phyloP scores from a whole-genome alignment of 2,888 invertebrate genomes.

The Ptilodon capucinus region DNA sequence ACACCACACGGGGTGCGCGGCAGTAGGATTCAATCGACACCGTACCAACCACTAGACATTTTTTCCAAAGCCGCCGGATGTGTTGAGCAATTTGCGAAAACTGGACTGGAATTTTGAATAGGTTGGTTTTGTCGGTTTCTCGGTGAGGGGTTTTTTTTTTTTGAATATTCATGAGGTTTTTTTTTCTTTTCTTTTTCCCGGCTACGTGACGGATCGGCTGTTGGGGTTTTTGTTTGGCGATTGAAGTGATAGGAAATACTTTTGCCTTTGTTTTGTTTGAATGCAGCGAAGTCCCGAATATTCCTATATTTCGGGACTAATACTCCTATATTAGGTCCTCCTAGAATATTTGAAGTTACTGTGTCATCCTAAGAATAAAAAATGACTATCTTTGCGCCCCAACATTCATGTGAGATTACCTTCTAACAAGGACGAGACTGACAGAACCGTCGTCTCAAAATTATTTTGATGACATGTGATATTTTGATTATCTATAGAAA shows the following conservation, averaged over 20 bases:
- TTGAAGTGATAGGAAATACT: background rate
- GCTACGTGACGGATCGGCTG: background rate
- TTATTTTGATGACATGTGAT: too few species aligned
- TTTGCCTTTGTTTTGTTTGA: background rate
- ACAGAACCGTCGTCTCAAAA: too few species aligned
- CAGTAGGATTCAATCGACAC: conserved; percentile 58
- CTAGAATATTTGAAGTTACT: too few species aligned
- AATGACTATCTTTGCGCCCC: too few species aligned
- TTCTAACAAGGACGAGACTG: too few species aligned
- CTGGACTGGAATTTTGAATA: conserved; percentile 48
- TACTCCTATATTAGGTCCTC: too few species aligned
- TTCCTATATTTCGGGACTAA: too few species aligned
- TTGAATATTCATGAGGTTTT: conserved; percentile 20
- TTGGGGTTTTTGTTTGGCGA: background rate
- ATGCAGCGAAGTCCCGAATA: background rate
- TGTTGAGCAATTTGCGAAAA: conserved; percentile 56
- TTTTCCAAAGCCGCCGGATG: conserved; percentile 43
- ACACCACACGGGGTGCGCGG: conserved; percentile 39
- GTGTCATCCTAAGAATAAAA: too few species aligned
- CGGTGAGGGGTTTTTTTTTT: conserved; percentile 13
- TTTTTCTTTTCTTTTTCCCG: conserved; percentile 7
- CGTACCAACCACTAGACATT: conserved; percentile 35
- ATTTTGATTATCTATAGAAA: too few species aligned
- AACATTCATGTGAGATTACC: too few species aligned
- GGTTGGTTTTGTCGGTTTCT: conserved; percentile 17